A percentile compares a stretch with the other conserved stretches of the same genome.
Conservation (phyloP, 1,140 invertebrate genomes). For the Neoseiulus cucumeris region DNA sequence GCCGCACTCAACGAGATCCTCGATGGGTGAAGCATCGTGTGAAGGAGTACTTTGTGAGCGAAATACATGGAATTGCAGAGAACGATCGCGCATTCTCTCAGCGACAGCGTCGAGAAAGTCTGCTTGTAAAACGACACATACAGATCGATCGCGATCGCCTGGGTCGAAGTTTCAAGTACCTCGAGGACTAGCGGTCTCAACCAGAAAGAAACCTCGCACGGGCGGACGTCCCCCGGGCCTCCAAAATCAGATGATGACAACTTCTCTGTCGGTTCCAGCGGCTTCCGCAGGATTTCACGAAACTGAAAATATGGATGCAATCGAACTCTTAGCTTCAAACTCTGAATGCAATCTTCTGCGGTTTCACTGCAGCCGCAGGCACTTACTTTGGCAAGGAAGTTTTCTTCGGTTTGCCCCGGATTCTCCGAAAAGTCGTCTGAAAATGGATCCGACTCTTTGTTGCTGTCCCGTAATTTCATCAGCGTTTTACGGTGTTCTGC, state of each 20-base stretch:
- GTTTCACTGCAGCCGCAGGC: too few species aligned
- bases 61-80: not conserved
- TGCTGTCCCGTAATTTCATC: not conserved
- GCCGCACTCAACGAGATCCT: not conserved
- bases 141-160: not conserved
- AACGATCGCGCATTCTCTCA: not conserved
- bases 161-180: not conserved
- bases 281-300: not conserved
- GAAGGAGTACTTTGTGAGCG: conserved; percentile 8
- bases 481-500: not conserved
- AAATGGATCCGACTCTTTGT: too few species aligned
- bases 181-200: not conserved
- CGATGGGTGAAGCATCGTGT: not conserved
- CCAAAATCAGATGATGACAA: not conserved
- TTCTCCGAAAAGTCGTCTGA: too few species aligned
- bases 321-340: too few species aligned
- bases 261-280: not conserved
- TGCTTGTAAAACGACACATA: not conserved
- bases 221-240: not conserved
- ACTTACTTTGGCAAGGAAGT: too few species aligned
- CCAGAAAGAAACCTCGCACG: not conserved
- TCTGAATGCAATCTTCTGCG: too few species aligned
- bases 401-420: too few species aligned
- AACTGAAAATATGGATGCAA: not conserved
- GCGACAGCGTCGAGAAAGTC: not conserved